Base-by-base conservation (phyloP, 23 tunicate species). In the Styela clava region DNA sequence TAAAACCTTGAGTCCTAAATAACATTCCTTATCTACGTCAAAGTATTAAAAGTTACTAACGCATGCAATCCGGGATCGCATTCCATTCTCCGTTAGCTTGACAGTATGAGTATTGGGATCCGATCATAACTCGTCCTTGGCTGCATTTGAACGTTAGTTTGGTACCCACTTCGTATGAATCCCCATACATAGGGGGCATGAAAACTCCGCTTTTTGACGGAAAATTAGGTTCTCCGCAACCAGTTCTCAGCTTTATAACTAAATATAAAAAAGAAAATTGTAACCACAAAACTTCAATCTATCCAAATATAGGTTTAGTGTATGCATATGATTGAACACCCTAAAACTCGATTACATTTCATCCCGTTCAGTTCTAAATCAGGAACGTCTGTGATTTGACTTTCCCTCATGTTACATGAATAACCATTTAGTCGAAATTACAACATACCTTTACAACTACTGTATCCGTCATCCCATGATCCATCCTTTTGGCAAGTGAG, bases 11-110 rank as follows among this genome's bases (percentile, higher is more conserved):
- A n/a, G n/a, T n/a, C n/a, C n/a, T n/a, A n/a, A n/a, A n/a, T n/a
- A n/a, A n/a, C n/a, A n/a, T n/a, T n/a, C n/a, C n/a, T n/a, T n/a
- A n/a, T n/a, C n/a, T n/a, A n/a, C n/a, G n/a, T n/a, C n/a, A n/a
- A n/a, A n/a, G n/a, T n/a, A n/a, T n/a, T n/a, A n/a, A n/a, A n/a
- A 44, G 61, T 3, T 32, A 72, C 78, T 52, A 22, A 76, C 81
- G 63, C n/a, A 76, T 18, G n/a, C 81, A 76, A 36, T 44, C 65
- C 16, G 81, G 81, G 27, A 76, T 21, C 21, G 67, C 64, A 29
- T 76, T 56, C 81, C 81, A 76, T 44, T 76, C 24, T 76, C 81
- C 81, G n/a, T 52, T 76, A 21, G 1, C 81, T n/a, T n/a, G 64
- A 44, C 81, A 76, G 7, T 29, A 20, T 7, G 81, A 52, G 31